Evolutionary conservation across 2,797 vertebrate species (phyloP).

Genomic region (Spinus pinus): DNA sequence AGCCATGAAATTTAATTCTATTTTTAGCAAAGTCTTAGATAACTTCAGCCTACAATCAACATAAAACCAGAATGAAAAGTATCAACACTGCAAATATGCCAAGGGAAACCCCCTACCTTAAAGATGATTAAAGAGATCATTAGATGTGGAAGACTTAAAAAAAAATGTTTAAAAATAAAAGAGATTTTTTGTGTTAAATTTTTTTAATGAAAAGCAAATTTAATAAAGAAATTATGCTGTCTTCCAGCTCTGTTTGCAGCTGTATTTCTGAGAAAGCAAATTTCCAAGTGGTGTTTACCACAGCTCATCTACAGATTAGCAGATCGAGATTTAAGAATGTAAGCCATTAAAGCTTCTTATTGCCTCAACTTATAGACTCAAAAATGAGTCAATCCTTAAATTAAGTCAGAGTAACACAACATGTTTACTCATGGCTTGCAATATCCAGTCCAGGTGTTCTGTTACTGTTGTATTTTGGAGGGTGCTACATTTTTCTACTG

Average conservation of each 20-base stretch:
- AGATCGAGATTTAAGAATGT: background rate
- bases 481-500: accelerated
- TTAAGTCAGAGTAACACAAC: background rate
- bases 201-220: background rate
- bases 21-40: conserved; percentile 11
- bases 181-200: background rate
- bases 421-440: background rate
- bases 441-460: background rate
- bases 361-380: background rate
- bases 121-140: background rate
- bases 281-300: background rate
- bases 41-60: background rate
- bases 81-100: background rate
- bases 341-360: background rate
- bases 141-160: background rate
- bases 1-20: background rate
- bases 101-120: background rate
- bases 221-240: background rate
- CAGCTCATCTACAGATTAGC: background rate
- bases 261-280: background rate
- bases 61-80: background rate
- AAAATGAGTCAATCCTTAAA: background rate
- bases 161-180: background rate
- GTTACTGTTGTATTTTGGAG: background rate
- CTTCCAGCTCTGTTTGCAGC: background rate